Evolutionary conservation across 2,888 invertebrate genomes (phyloP).

Genomic region (Oscheius myriophilus): DNA sequence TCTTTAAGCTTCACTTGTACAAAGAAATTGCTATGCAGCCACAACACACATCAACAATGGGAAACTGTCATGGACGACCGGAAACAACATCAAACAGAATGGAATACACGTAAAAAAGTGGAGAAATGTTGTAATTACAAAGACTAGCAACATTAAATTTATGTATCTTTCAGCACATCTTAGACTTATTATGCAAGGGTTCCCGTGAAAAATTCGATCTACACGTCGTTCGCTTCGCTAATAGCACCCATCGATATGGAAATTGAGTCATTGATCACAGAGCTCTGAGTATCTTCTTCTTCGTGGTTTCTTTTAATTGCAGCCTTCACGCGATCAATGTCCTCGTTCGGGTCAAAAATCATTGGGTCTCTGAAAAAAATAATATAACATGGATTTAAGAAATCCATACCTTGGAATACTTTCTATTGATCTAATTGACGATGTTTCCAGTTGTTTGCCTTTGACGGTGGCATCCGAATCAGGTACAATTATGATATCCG

Average conservation of each 20-base stretch:
- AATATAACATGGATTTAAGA: not conserved
- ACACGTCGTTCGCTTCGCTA: conserved; percentile 18
- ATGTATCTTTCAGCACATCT: too few relatives aligned
- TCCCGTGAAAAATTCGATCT: conserved; percentile 1
- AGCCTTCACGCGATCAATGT: conserved; percentile 27
- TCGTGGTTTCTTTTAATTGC: conserved; percentile 23
- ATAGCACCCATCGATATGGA: conserved; percentile 29
- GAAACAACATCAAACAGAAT: not conserved
- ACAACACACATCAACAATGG: not conserved
- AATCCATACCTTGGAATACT: conserved; percentile 16
- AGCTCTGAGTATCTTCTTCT: conserved; percentile 25
- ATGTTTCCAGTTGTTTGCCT: not conserved
- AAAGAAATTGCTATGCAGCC: not conserved
- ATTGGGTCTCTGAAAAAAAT: conserved; percentile 16
- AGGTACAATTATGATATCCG: conserved; percentile 25
- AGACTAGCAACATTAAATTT: too few relatives aligned
- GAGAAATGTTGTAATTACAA: conserved; percentile 4
- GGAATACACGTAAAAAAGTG: conserved; percentile 12
- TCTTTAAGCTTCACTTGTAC: conserved; percentile 9
- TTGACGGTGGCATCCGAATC: conserved; percentile 13
- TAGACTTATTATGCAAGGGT: too few relatives aligned
- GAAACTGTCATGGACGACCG: conserved; percentile 7
- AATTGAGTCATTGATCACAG: conserved; percentile 21
- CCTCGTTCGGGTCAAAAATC: conserved; percentile 29
- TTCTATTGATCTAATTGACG: conserved; percentile 18